These are phyloP conservation scores for Pollenia amentaria DNA, from an alignment of 2,888 invertebrate species.

Conservation along the genomic window DNA sequence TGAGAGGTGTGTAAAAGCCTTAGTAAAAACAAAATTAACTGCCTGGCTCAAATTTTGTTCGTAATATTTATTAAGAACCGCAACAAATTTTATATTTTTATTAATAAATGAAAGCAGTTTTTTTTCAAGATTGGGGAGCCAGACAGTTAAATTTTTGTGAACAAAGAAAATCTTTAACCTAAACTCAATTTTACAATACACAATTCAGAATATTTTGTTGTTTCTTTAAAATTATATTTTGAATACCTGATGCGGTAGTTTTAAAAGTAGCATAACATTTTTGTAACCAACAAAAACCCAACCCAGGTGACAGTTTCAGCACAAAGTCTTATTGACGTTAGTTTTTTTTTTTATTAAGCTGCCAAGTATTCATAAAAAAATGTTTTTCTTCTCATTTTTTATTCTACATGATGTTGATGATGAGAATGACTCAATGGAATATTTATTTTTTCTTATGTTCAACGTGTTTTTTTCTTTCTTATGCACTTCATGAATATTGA, in stretches of 20 bases:
- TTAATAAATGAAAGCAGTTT: too few relatives aligned
- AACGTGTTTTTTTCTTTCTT: constrained; percentile 15
- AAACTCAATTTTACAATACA: too few relatives aligned
- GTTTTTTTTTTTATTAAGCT: constrained; percentile 4
- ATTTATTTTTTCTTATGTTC: constrained; percentile 22
- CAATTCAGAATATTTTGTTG: background rate
- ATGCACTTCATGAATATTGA: constrained; percentile 75
- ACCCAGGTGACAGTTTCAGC: constrained; percentile 48
- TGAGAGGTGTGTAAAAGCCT: background rate
- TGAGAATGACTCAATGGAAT: constrained; percentile 59
- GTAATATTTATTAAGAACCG: too few relatives aligned
- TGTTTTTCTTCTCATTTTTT: background rate
- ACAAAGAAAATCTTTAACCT: too few relatives aligned
- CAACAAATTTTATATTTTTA: too few relatives aligned
- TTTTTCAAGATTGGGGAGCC: too few relatives aligned
- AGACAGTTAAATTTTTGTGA: too few relatives aligned
- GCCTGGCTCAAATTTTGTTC: too few relatives aligned
- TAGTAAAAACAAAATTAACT: too few relatives aligned
- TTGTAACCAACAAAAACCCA: background rate
- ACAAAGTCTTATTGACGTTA: constrained; percentile 33
- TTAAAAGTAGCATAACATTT: background rate
- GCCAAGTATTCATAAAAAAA: constrained; percentile 28
- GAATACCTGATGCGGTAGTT: too few relatives aligned
- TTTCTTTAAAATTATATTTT: background rate
- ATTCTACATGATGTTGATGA: constrained; percentile 50